These are phyloP conservation scores for Fabriciana adippe DNA, from an alignment of 2,888 invertebrate species.

Conservation along the genomic window DNA sequence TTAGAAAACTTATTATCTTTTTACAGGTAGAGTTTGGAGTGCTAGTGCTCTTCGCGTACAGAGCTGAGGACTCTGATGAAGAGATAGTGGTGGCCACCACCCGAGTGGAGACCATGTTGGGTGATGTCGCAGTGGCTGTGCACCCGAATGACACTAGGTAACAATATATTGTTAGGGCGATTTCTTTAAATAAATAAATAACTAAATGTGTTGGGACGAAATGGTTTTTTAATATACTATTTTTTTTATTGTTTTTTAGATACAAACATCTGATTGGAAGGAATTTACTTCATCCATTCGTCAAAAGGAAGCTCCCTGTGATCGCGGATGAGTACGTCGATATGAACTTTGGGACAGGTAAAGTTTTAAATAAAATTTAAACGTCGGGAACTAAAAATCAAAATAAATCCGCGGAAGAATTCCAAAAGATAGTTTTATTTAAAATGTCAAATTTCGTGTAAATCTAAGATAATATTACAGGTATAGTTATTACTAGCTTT, in stretches of 20 bases:
- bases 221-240: background rate
- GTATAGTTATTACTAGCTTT: too few species aligned
- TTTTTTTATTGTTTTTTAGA: constrained; percentile 44
- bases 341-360: constrained; percentile 97
- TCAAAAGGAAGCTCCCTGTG: constrained; percentile 91
- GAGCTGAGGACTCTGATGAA: constrained; percentile 86
- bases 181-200: too few species aligned
- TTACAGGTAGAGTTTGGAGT: constrained; percentile 94
- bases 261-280: constrained; percentile 93
- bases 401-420: too few species aligned
- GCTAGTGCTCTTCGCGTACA: constrained; percentile 95
- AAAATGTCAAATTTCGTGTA: too few species aligned
- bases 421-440: too few species aligned
- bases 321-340: constrained; percentile 97
- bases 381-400: background rate
- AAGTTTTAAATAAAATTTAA: background rate
- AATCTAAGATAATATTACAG: too few species aligned
- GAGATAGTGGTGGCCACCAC: constrained; percentile 98
- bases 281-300: constrained; percentile 93
- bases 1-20: too few species aligned
- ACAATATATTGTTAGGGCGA: background rate
- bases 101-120: constrained; percentile 98
- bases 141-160: constrained; percentile 93
- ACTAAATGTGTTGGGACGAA: too few species aligned
- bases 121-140: constrained; percentile 99